A percentile compares a stretch with the other conserved stretches of the same genome.
These are phyloP conservation scores for Saxidomus purpurata DNA, from an alignment of 1,140 invertebrate genomes.

Conservation along the genomic window DNA sequence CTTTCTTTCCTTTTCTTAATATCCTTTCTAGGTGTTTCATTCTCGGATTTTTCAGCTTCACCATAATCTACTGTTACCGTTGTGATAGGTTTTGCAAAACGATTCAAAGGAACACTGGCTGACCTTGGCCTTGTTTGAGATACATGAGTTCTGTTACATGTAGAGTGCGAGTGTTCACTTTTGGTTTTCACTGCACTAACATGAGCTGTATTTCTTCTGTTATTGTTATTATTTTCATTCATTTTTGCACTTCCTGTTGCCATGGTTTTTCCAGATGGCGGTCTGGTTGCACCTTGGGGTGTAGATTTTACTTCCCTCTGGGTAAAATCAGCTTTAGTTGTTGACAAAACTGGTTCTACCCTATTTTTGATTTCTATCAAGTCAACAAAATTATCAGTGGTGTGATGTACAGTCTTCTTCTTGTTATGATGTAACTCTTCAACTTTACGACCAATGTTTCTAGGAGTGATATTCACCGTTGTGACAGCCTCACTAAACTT, in stretches of 20 bases:
- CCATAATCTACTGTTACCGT: conserved; percentile 75
- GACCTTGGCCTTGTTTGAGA: conserved; percentile 46
- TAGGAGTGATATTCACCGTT: conserved; percentile 77
- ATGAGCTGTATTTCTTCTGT: not conserved
- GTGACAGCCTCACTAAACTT: conserved; percentile 76
- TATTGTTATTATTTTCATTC: not conserved
- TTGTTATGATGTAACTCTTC: conserved; percentile 60
- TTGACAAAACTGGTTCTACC: conserved; percentile 44
- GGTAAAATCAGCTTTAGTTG: conserved; percentile 37
- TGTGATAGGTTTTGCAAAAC: conserved; percentile 66
- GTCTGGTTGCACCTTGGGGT: not conserved
- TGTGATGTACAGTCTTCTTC: conserved; percentile 37
- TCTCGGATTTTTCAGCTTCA: conserved; percentile 48
- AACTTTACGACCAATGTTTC: conserved; percentile 76
- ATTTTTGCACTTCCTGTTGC: not conserved
- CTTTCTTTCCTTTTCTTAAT: conserved; percentile 42
- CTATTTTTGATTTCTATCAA: conserved; percentile 57
- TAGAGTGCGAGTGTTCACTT: not conserved
- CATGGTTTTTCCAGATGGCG: conserved; percentile 30
- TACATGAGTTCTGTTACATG: not conserved
- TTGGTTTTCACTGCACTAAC: not conserved
- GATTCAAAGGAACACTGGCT: conserved; percentile 35
- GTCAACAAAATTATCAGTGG: conserved; percentile 44
- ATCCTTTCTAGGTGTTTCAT: conserved; percentile 40
- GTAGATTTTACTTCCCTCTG: not conserved